phyloP scores from a whole-genome alignment of 2,888 invertebrate genomes.

The Palloptera scutellata region DNA sequence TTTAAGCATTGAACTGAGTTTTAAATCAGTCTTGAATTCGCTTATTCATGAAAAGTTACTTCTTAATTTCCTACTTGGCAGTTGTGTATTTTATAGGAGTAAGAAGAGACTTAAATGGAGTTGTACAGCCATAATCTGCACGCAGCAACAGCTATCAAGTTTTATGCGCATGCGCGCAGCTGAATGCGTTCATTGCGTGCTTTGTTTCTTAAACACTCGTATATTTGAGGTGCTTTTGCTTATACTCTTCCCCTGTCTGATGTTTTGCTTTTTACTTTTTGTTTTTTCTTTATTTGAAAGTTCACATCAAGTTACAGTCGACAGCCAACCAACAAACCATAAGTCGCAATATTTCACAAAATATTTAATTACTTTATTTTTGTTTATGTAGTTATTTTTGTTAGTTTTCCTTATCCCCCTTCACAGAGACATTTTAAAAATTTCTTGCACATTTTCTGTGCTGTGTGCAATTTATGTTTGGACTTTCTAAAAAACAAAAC shows the following conservation, averaged over 20 bases:
- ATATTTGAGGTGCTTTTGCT: background rate
- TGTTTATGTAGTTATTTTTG: too few species aligned
- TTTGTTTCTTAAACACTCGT: constrained; percentile 41
- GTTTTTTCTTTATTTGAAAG: constrained; percentile 19
- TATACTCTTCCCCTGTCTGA: background rate
- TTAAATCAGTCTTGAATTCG: too few species aligned
- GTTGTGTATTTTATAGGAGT: background rate
- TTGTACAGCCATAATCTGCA: background rate
- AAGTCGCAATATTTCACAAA: constrained; percentile 13
- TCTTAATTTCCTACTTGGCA: too few species aligned
- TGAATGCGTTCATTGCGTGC: constrained; percentile 50
- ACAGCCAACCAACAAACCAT: background rate
- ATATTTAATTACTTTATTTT: constrained; percentile 18
- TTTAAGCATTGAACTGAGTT: too few species aligned
- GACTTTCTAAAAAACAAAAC: background rate
- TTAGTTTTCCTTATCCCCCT: too few species aligned
- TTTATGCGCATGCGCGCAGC: constrained; percentile 14
- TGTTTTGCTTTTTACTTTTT: constrained; percentile 6
- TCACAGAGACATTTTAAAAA: background rate
- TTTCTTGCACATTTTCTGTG: background rate
- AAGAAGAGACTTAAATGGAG: background rate
- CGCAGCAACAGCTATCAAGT: constrained; percentile 11
- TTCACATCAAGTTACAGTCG: constrained; percentile 10
- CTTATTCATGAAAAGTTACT: too few species aligned
- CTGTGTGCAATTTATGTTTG: background rate